phyloP scores from a whole-genome alignment of 2,888 invertebrate species.

The Hydropsyche betteni region DNA sequence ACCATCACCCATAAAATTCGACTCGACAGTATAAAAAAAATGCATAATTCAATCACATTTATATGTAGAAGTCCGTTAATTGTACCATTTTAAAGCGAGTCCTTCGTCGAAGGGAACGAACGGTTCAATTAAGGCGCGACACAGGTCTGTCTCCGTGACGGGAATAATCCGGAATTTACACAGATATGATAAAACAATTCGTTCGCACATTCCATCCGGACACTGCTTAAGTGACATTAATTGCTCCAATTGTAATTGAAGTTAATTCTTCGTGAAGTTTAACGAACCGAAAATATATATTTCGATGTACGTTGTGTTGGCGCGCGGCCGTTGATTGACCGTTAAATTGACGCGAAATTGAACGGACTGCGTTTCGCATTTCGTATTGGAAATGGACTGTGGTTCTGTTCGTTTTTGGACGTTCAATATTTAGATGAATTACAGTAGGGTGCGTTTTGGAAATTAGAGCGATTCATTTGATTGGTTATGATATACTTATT shows the following conservation, averaged over 20 bases:
- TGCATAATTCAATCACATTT: no score
- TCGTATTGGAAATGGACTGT: no score
- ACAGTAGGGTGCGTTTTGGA: no score
- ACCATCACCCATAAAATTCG: no score
- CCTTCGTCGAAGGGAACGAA: neutral
- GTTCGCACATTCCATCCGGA: constrained; percentile 10
- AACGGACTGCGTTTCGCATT: neutral
- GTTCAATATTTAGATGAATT: no score
- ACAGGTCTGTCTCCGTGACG: constrained; percentile 13
- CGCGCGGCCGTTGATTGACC: constrained; percentile 26
- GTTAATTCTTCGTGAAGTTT: constrained; percentile 40
- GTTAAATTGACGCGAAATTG: constrained; percentile 26
- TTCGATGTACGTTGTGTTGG: neutral
- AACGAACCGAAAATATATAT: constrained; percentile 35
- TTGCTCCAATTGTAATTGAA: constrained; percentile 38
- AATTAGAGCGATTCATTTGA: no score
- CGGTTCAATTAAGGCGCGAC: constrained; percentile 13
- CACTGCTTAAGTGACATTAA: constrained; percentile 39
- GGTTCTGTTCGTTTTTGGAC: no score
- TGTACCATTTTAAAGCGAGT: constrained; percentile 3
- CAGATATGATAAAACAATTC: constrained; percentile 21
- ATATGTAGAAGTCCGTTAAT: neutral
- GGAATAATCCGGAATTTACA: constrained; percentile 7
- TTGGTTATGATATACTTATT: no score
- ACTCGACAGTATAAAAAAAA: no score